Evolutionary conservation across 1,140 invertebrate species (phyloP), one percentile per base, ranked within the genome.

Genomic region (Pseudomyrmex cubaensis): DNA sequence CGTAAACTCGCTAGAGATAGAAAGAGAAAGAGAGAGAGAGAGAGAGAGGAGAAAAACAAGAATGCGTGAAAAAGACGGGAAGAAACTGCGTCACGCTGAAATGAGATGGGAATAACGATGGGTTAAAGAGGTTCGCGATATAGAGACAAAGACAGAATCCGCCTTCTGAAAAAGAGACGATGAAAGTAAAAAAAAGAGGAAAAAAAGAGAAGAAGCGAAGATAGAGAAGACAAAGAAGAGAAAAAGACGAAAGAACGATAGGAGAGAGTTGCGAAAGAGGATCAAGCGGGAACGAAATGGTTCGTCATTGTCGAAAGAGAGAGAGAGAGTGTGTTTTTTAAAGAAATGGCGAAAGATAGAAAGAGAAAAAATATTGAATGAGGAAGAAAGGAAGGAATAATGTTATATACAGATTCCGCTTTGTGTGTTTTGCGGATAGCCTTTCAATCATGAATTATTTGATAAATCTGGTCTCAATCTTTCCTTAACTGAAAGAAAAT

Each of bases 81-180:
- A 25, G 25, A 4, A 25, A 4, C 25, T 9, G 64, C 76, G 20
- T 70, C 52, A 20, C 20, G 54, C 59, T 57, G 76, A 48, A 80
- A 15, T 48, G 64, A 70, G 76, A 78, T 10, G 54, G 15, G 15
- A 10, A 59, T 20, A 35, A 17, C 57, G 52, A 15, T 12, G 70
- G 62, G 70, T 75, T 74, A 56, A 75, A 56, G 20, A 48, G 44
- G 48, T 15, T 12, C 46, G 10, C 56, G 59, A 22, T 50, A 50
- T 52, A 61, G 56, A 77, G 73, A 72, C 61, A 84, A 78, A 76
- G 83, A 52, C 48, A 54, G 25, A 59, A 82, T 52, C 35, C 76
- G 52, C 56, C 52, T 69, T 80, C 70, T 50, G 35, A 25, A 17
- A 12, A 56, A 59, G 22, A 46, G 61, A 5, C 44, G 82, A 15